Conservation (phyloP, 2,797 vertebrate species). For the Prionace glauca region DNA sequence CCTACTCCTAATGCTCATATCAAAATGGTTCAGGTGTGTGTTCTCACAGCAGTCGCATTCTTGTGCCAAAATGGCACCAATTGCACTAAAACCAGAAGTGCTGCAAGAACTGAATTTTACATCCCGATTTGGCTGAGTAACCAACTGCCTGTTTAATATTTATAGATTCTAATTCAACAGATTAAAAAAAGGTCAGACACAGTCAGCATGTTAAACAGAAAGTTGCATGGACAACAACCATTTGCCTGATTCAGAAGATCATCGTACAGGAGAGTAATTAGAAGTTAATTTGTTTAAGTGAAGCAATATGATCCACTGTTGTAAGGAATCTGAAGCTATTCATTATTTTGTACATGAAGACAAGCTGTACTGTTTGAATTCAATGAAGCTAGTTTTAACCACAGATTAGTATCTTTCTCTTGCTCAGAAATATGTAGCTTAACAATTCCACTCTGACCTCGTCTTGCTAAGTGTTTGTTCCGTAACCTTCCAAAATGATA, state of each 20-base stretch:
- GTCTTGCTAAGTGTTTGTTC: not conserved
- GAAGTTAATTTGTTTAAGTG: not conserved
- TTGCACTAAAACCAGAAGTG: not conserved
- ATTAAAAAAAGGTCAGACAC: not conserved
- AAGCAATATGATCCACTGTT: not conserved
- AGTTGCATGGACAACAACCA: not conserved
- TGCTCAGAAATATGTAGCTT: not conserved
- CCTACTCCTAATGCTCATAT: not conserved
- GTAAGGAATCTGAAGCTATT: not conserved
- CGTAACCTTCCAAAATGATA: not conserved
- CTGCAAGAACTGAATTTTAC: not conserved
- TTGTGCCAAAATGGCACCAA: not conserved
- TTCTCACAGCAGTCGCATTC: too few relatives aligned
- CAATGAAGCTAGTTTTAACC: not conserved
- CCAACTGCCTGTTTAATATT: not conserved
- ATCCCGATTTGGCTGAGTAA: not conserved
- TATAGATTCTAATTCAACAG: not conserved
- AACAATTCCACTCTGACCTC: not conserved
- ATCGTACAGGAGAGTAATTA: not conserved
- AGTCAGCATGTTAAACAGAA: not conserved
- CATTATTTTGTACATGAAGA: constrained; percentile 11
- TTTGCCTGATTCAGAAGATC: not conserved
- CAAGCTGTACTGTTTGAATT: not conserved
- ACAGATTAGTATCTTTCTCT: not conserved
- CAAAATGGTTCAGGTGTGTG: not conserved